Evolutionary conservation across 2,113 vertebrate genomes (phyloP), one percentile per base, ranked within the genome.

Genomic region (Chiloscyllium plagiosum): DNA sequence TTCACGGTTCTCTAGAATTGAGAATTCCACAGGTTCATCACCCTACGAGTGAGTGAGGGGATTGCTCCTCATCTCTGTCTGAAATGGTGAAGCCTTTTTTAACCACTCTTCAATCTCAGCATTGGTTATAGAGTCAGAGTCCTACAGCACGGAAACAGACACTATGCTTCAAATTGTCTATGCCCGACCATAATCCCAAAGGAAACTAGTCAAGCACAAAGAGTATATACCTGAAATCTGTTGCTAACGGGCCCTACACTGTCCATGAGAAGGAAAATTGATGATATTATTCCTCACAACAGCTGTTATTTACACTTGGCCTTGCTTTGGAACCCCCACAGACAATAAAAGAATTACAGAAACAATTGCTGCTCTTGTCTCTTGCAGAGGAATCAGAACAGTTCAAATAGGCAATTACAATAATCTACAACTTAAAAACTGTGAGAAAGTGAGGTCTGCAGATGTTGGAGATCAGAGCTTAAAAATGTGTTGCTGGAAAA

Each of bases 251-350:
- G 94, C 96, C 96, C 96, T 96, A 96, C 97, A 85, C 96, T 97
- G 97, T 97, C 96, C 96, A 37, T 96, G 95, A 87, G 86, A 97
- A 97, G 96, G 97, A 95, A 97, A 97, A 98, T 97, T 97, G 97
- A 98, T 98, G 97, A 96, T 96, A 97, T 37, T 37, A 17, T 97
- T 97, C 96, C 96, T 96, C 96, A 96, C 96, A 96, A 96, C 97
- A 98, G 97, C 97, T 98, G 98, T 96, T 97, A 96, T 96, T 97
- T 97, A 69, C 96, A 97, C 95, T 96, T 97, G 97, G 98, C 96
- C 98, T 97, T 97, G 96, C 97, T 97, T 97, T 96, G 96, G 96
- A 97, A 96, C 97, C 98, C 96, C 97, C 95, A 95, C 98, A 98
- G 98, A 98, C 98, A 24, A 87, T 20, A 87, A 24, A 47, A 87